phyloP scores from a whole-genome alignment of 2,113 vertebrate genomes.

The Vidua macroura region DNA sequence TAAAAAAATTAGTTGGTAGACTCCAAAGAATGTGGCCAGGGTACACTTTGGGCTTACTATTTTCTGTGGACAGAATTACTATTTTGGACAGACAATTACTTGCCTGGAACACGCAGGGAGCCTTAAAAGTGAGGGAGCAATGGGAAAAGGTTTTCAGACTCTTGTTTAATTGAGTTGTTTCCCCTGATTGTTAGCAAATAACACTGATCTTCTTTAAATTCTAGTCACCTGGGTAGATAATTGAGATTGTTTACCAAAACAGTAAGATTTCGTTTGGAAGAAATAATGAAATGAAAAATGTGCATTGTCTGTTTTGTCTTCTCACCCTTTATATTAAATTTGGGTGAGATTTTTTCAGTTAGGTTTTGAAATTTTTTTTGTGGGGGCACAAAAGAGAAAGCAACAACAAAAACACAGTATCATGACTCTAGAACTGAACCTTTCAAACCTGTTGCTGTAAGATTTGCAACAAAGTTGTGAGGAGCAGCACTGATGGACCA shows the following conservation, averaged over 20 bases:
- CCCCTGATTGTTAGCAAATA: background rate
- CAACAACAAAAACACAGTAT: background rate
- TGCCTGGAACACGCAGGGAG: background rate
- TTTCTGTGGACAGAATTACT: background rate
- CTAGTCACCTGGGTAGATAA: background rate
- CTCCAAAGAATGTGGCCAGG: background rate
- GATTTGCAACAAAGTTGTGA: background rate
- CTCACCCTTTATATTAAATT: background rate
- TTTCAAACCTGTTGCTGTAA: background rate
- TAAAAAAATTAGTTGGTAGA: background rate
- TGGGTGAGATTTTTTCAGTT: background rate
- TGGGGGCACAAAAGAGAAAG: background rate
- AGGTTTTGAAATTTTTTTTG: background rate
- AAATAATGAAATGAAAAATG: background rate
- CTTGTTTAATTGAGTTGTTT: background rate
- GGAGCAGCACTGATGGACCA: background rate
- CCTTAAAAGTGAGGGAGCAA: background rate
- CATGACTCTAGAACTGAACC: background rate
- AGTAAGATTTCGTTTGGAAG: background rate
- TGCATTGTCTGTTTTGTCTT: background rate
- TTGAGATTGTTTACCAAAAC: background rate
- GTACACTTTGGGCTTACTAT: background rate
- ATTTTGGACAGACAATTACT: background rate
- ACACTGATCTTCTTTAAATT: background rate
- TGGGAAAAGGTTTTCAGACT: background rate